A percentile compares a stretch with the other conserved stretches of the same genome.
phyloP scores from a whole-genome alignment of 2,113 vertebrate species.

The Alligator sinensis region DNA sequence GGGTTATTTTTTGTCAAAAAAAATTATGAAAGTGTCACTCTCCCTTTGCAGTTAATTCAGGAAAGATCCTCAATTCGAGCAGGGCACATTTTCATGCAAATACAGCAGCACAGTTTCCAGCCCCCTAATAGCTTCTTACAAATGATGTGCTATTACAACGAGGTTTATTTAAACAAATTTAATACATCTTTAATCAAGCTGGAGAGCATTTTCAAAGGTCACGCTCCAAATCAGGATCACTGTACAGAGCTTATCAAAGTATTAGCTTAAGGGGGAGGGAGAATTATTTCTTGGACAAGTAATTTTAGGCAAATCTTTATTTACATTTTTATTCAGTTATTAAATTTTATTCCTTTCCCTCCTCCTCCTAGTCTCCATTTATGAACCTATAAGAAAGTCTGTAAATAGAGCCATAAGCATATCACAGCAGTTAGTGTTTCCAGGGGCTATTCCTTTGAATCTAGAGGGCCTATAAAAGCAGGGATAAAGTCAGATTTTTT shows the following conservation, averaged over 20 bases:
- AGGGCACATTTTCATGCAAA: conserved; percentile 99
- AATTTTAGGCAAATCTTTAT: conserved; percentile 99
- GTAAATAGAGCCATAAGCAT: conserved; percentile 84
- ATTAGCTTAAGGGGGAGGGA: conserved; percentile 95
- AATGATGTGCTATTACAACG: conserved; percentile 99
- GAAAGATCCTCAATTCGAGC: conserved; percentile 89
- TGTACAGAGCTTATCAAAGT: conserved; percentile 92
- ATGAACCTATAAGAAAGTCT: conserved; percentile 92
- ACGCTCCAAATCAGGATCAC: conserved; percentile 97
- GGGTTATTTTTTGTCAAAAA: conserved; percentile 68
- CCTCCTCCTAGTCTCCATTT: conserved; percentile 85
- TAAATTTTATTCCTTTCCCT: conserved; percentile 97
- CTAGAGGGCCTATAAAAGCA: conserved; percentile 70
- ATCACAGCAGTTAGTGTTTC: conserved; percentile 83
- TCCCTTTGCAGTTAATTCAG: conserved; percentile 87
- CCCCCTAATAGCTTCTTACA: conserved; percentile 99
- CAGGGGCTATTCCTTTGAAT: conserved; percentile 81
- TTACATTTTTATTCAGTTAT: conserved; percentile 99
- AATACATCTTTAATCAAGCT: conserved; percentile 99
- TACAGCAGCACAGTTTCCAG: conserved; percentile 90
- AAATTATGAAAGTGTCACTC: conserved; percentile 92
- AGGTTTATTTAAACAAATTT: conserved; percentile 99
- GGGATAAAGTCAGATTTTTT: conserved; percentile 50
- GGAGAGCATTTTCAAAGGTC: conserved; percentile 99
- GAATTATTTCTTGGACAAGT: conserved; percentile 98